A percentile compares a stretch with the other conserved stretches of the same genome.
Conservation (phyloP, 2,797 vertebrate species). For the Hyperoplus lanceolatus region DNA sequence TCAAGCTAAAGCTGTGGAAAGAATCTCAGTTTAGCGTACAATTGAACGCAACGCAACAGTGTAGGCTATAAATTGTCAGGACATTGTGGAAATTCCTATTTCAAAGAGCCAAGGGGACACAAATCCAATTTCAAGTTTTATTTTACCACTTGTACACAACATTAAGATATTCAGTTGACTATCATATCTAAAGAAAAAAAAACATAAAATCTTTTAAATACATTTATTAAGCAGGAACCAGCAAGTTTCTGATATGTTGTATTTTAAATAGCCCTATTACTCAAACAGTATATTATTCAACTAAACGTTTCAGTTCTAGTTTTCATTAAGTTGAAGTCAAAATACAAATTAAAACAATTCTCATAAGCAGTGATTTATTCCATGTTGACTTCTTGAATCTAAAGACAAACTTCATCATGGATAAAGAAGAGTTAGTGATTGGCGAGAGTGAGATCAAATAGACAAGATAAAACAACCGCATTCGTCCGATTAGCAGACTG, state of each 20-base stretch:
- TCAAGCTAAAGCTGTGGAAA: no score
- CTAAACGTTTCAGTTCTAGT: background rate
- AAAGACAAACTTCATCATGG: background rate
- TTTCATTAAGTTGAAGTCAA: background rate
- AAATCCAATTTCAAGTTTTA: background rate
- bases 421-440: background rate
- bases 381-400: no score
- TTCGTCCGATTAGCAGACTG: background rate
- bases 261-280: background rate
- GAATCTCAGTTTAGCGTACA: no score
- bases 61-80: background rate
- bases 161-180: background rate
- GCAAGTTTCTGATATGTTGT: background rate
- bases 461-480: no score
- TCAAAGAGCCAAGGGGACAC: background rate
- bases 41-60: background rate
- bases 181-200: no score
- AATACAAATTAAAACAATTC: no score
- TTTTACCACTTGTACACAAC: background rate
- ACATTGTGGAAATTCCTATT: background rate
- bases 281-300: background rate
- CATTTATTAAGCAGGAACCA: constrained; percentile 1
- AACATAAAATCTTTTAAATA: no score
- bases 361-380: no score
- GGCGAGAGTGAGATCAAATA: background rate